Evolutionary conservation across 1,140 invertebrate species (phyloP), one percentile per base, ranked within the genome.

Genomic region (Cydia strobilella): DNA sequence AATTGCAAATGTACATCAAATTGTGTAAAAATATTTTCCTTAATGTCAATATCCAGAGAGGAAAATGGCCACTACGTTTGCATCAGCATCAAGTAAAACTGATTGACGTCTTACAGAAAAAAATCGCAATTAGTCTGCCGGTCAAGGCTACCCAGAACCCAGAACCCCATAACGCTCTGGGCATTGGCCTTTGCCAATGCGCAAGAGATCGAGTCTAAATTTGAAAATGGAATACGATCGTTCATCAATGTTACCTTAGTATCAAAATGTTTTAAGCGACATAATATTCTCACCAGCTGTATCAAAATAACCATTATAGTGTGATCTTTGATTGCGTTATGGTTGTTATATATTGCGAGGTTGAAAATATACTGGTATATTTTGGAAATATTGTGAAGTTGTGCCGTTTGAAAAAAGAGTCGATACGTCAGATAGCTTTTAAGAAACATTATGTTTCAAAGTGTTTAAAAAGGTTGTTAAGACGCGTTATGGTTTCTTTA

Each of bases 381-480:
- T 59, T 59, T 5, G 7, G 2, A 10, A 23, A 59, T 9, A 23
- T 10, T 18, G 54, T 18, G 5, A 48, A 45, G 12, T 15, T 23
- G 20, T 59, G 18, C 18, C 20, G 15, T 59, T 59, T 12, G 15
- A 23, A 59, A 23, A 10, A 10, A 23, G 20, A 10, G 10, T 20
- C 9, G 18, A 18, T 59, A 23, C 42, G 54, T 23, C 18, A 10
- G 54, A 59, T 59, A 59, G 54, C 54, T 59, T 59, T 59, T 59
- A 59, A 59, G 20, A 59, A 59, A 59, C n/a, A 59, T 59, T 59
- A 59, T 59, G 54, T 20, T 59, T 59, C 23, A 59, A 59, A 59
- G 54, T 59, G 54, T 59, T 59, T 59, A 59, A 23, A 54, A 59
- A 59, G 54, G 54, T 59, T 54, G 51, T 54, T 59, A 23, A 2